These are phyloP conservation scores for Ostrea edulis DNA, from an alignment of 1,140 invertebrate species.

Conservation along the genomic window DNA sequence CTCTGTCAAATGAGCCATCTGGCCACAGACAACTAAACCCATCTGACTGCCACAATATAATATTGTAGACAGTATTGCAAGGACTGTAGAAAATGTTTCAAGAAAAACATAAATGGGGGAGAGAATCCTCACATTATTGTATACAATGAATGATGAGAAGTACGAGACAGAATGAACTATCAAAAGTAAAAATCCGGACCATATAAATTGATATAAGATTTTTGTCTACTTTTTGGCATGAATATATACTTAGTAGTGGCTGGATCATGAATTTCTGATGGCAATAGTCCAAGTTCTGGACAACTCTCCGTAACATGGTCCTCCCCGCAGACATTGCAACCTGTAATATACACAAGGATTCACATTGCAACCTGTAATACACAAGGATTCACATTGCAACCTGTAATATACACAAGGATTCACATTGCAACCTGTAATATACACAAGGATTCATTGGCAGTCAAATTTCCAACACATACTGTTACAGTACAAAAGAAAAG, in stretches of 20 bases:
- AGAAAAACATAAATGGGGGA: no score
- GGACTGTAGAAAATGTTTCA: no score
- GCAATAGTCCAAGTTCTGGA: constrained; percentile 72
- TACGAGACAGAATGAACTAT: no score
- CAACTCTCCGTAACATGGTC: constrained; percentile 77
- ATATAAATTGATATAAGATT: no score
- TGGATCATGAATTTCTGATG: constrained; percentile 65
- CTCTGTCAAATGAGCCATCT: no score
- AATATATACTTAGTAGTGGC: constrained; percentile 63
- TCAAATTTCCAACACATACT: not conserved
- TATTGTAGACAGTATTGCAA: no score
- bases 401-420: not conserved
- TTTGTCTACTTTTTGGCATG: not conserved
- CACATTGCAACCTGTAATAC: constrained; percentile 56
- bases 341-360: not conserved
- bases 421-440: constrained; percentile 56
- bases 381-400: constrained; percentile 60
- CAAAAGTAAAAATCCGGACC: no score
- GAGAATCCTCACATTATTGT: no score
- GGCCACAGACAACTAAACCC: no score
- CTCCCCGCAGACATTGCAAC: constrained; percentile 78
- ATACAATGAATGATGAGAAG: no score
- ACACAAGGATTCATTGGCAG: not conserved
- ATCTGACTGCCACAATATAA: no score
- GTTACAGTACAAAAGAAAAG: no score